Percentiles rank a stretch among this genome's conserved stretches.
These are phyloP conservation scores for Axea sp. DNA, from an alignment of 2,888 invertebrate species.

Conservation along the genomic window DNA sequence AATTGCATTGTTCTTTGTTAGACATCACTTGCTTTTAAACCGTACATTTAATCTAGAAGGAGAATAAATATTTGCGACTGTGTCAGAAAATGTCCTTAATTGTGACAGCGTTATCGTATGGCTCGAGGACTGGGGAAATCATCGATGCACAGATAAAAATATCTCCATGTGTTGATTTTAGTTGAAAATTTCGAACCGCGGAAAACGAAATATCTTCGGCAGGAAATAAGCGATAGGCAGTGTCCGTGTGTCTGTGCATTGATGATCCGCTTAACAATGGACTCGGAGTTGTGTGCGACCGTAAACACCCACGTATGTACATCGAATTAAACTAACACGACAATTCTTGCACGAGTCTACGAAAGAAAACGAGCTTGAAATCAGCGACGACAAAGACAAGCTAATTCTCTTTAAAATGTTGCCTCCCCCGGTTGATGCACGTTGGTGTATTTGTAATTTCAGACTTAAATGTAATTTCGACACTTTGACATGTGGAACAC, in stretches of 20 bases:
- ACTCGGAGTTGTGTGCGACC: constrained; percentile 62
- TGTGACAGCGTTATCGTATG: constrained; percentile 43
- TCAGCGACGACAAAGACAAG: background rate
- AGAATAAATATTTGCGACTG: constrained; percentile 60
- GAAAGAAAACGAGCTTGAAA: constrained; percentile 27
- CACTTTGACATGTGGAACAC: constrained; percentile 31
- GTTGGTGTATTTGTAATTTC: too few species aligned
- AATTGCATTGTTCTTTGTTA: too few species aligned
- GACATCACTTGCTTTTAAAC: too few species aligned
- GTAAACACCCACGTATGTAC: constrained; percentile 63
- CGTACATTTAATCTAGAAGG: constrained; percentile 35
- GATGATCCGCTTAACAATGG: constrained; percentile 56
- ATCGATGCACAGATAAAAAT: constrained; percentile 46
- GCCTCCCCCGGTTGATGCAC: too few species aligned
- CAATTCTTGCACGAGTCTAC: constrained; percentile 26
- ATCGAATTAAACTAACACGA: constrained; percentile 57
- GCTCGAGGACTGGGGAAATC: constrained; percentile 40
- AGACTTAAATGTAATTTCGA: constrained; percentile 14
- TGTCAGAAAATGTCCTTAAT: constrained; percentile 43
- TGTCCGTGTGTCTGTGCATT: constrained; percentile 53
- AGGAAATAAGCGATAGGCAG: constrained; percentile 60
- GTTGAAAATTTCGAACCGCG: background rate
- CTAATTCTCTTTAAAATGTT: constrained; percentile 21
- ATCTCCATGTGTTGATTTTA: background rate
- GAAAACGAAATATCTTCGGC: constrained; percentile 46